phyloP scores from a whole-genome alignment of 1,140 invertebrate genomes.

The Thrips palmi region DNA sequence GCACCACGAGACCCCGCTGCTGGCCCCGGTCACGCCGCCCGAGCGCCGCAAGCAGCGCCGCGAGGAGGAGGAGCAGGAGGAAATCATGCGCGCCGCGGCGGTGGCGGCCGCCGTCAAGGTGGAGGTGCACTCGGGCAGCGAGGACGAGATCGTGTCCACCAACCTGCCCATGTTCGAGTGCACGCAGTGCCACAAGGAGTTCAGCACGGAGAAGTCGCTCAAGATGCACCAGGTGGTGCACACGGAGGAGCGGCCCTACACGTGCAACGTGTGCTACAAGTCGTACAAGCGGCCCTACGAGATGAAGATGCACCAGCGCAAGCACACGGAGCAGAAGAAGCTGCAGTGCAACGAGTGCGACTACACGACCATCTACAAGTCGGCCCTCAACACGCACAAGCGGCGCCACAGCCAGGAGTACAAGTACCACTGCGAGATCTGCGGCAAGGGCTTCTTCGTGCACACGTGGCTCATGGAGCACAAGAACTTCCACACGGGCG shows the following conservation, averaged over 20 bases:
- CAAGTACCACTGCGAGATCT: constrained; percentile 22
- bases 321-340: constrained; percentile 22
- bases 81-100: neutral
- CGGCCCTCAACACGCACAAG: constrained; percentile 22
- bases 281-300: constrained; percentile 27
- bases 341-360: constrained; percentile 25
- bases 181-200: constrained; percentile 19
- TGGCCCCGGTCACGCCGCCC: too few relatives aligned
- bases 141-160: neutral
- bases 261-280: constrained; percentile 27
- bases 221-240: constrained; percentile 29
- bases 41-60: too few relatives aligned
- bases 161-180: constrained; percentile 8
- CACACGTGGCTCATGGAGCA: constrained; percentile 21
- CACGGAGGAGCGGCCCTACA: constrained; percentile 25
- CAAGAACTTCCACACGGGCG: constrained; percentile 30
- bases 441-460: constrained; percentile 27
- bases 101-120: neutral
- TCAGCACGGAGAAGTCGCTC: constrained; percentile 27
- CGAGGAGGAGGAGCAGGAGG: too few relatives aligned
- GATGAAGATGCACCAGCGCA: constrained; percentile 22
- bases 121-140: neutral
- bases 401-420: constrained; percentile 24
- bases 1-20: too few relatives aligned
- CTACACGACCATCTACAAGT: constrained; percentile 23